Conservation (phyloP, 2,113 vertebrate genomes). For the Ginglymostoma cirratum region DNA sequence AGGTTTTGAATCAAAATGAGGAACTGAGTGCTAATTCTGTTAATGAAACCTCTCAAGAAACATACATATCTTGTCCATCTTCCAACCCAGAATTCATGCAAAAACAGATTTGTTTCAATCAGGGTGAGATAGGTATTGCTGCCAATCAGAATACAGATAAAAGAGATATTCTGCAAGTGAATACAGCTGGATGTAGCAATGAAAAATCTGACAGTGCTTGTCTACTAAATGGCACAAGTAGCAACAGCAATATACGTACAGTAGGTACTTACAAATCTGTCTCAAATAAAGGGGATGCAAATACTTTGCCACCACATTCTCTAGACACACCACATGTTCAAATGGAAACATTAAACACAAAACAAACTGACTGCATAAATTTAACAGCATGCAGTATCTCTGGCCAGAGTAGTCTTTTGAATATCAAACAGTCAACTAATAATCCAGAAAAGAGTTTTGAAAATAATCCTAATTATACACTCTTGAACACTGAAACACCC, state of each 20-base stretch:
- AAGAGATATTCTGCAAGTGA: neutral
- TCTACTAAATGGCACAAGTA: neutral
- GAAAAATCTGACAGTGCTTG: neutral
- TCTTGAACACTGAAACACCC: neutral
- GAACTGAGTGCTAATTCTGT: neutral
- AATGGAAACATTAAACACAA: neutral
- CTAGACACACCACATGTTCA: neutral
- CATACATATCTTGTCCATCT: neutral
- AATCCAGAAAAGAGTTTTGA: neutral
- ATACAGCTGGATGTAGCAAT: neutral
- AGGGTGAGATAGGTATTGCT: neutral
- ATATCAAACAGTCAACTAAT: neutral
- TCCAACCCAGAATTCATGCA: neutral
- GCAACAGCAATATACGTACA: neutral
- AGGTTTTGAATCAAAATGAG: neutral
- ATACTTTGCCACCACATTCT: neutral
- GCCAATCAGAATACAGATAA: neutral
- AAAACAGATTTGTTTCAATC: neutral
- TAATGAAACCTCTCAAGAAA: neutral
- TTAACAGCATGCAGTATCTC: constrained; percentile 16
- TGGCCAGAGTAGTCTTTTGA: neutral
- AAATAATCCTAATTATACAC: no score
- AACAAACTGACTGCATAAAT: neutral
- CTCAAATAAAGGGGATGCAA: neutral
- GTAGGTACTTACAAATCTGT: neutral